A percentile compares a stretch with the other conserved stretches of the same genome.
Conservation (phyloP, 2,888 invertebrate genomes). For the Orgyia antiqua region DNA sequence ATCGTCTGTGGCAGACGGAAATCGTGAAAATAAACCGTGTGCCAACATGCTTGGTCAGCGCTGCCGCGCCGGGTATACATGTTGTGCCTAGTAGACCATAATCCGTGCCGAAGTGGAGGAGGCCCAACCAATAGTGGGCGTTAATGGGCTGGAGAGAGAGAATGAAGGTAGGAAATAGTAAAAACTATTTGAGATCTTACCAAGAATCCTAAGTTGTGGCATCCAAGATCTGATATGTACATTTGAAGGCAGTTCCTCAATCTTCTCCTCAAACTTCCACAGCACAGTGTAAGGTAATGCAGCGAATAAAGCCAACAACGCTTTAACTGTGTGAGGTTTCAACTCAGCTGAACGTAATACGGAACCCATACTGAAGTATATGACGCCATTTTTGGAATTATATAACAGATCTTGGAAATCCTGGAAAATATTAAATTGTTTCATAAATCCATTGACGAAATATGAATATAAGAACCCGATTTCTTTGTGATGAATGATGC, state of each 20-base stretch:
- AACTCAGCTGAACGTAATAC: conserved; percentile 37
- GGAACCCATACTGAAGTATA: conserved; percentile 63
- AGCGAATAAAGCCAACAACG: conserved; percentile 35
- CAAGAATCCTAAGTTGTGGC: conserved; percentile 71
- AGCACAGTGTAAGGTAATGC: conserved; percentile 54
- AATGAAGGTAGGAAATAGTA: no score
- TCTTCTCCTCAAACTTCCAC: conserved; percentile 69
- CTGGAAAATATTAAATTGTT: conserved; percentile 27
- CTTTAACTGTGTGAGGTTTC: conserved; percentile 25
- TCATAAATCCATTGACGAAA: no score
- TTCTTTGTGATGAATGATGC: no score
- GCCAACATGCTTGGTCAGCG: no score
- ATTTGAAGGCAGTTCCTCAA: conserved; percentile 53
- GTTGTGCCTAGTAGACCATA: no score
- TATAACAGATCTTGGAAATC: conserved; percentile 51
- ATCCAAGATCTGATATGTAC: conserved; percentile 67
- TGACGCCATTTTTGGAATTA: conserved; percentile 40
- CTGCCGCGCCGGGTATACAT: not conserved
- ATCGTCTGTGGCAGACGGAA: no score
- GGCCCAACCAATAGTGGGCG: no score
- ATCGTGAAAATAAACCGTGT: no score
- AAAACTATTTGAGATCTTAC: conserved; percentile 30
- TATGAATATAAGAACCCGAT: no score
- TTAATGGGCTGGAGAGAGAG: no score
- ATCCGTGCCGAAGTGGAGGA: no score